Conservation (phyloP, 2,888 invertebrate genomes). For the Euspilapteryx auroguttella region DNA sequence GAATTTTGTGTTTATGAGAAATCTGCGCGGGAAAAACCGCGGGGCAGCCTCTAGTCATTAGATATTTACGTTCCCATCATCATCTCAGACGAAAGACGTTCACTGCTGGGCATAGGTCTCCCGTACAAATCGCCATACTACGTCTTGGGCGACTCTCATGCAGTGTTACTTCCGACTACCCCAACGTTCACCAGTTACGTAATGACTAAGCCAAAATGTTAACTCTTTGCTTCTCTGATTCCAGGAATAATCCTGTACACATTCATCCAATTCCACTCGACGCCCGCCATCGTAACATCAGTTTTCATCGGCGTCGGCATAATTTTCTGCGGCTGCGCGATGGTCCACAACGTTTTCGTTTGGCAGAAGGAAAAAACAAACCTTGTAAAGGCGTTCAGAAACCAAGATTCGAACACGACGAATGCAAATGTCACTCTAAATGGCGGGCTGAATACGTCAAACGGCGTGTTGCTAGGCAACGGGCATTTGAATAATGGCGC, state of each 20-base stretch:
- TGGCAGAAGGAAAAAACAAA: constrained; percentile 92
- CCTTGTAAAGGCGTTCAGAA: constrained; percentile 67
- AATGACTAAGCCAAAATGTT: too few species aligned
- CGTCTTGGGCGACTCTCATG: too few species aligned
- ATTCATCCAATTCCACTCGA: constrained; percentile 89
- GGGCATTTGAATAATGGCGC: constrained; percentile 45
- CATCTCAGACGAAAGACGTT: too few species aligned
- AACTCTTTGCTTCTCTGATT: too few species aligned
- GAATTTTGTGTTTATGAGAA: too few species aligned
- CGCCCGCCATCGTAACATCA: constrained; percentile 88
- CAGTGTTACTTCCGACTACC: too few species aligned
- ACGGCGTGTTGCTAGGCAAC: constrained; percentile 37
- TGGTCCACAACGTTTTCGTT: constrained; percentile 93
- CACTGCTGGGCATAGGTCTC: too few species aligned
- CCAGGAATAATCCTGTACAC: constrained; percentile 90
- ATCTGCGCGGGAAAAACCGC: too few species aligned
- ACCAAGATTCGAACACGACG: constrained; percentile 27
- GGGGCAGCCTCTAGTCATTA: too few species aligned
- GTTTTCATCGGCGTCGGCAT: constrained; percentile 88
- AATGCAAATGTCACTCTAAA: constrained; percentile 12
- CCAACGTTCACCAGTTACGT: too few species aligned
- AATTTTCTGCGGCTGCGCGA: constrained; percentile 88
- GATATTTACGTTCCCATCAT: too few species aligned
- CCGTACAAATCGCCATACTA: too few species aligned
- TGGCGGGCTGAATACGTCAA: constrained; percentile 29